Conservation (phyloP, 2,113 vertebrate genomes). For the Chionomys nivalis region DNA sequence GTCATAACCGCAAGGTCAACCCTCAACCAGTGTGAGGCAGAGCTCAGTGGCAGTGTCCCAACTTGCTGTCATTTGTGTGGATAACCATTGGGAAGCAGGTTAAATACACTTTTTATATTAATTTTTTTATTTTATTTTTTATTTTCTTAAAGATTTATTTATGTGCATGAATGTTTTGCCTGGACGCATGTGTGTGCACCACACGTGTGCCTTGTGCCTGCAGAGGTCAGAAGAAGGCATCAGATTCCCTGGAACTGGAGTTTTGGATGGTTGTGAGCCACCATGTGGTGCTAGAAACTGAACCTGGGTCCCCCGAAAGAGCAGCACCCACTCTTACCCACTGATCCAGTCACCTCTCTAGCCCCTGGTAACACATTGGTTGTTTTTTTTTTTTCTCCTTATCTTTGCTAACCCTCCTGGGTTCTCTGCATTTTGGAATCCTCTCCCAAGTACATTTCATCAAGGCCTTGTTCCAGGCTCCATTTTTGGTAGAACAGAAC, state of each 20-base stretch:
- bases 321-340: neutral
- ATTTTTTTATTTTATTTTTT: neutral
- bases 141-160: neutral
- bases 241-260: neutral
- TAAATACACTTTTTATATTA: neutral
- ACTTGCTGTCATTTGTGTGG: neutral
- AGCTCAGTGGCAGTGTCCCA: neutral
- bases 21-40: neutral
- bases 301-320: neutral
- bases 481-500: neutral
- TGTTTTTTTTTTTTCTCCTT: neutral
- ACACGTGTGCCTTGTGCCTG: neutral
- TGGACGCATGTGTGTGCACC: neutral
- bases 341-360: too few relatives aligned
- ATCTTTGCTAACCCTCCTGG: neutral
- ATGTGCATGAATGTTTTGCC: neutral
- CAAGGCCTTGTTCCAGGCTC: neutral
- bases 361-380: neutral
- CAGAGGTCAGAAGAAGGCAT: neutral
- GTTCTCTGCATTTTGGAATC: neutral
- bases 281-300: too few relatives aligned
- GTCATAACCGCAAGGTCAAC: neutral
- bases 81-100: neutral
- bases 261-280: neutral
- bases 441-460: neutral